A percentile compares a stretch with the other conserved stretches of the same genome.
phyloP scores from a whole-genome alignment of 2,797 vertebrate species.

The Enteromius anoplus region DNA sequence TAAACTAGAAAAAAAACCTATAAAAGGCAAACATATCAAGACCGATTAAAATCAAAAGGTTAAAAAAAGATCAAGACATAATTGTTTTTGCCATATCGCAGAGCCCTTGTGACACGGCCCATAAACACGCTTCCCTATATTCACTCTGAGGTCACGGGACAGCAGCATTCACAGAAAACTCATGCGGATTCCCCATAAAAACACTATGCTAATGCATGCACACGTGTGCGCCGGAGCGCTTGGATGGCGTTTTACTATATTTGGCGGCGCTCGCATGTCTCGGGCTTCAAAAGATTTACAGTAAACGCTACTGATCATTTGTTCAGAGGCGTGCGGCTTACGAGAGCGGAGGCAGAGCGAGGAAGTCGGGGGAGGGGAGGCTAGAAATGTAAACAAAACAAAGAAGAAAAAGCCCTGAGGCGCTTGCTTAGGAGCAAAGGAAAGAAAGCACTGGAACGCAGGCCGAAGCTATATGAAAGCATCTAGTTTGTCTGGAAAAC shows the following conservation, averaged over 20 bases:
- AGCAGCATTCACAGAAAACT: not conserved
- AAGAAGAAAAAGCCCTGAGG: constrained; percentile 20
- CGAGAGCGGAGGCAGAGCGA: constrained; percentile 3
- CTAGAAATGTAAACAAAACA: constrained; percentile 29
- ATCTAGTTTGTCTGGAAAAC: not conserved
- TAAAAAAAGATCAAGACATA: not conserved
- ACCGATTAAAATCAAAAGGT: not conserved
- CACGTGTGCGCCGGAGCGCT: constrained; percentile 52
- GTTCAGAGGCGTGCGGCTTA: constrained; percentile 22
- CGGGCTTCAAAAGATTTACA: constrained; percentile 75
- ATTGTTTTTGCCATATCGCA: not conserved
- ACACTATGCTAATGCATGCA: constrained; percentile 26
- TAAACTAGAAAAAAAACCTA: not conserved
- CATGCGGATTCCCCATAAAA: constrained; percentile 19
- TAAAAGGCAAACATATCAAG: not conserved
- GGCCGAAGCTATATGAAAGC: not conserved
- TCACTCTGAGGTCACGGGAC: constrained; percentile 40
- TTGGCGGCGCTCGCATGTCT: constrained; percentile 68
- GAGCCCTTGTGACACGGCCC: not conserved
- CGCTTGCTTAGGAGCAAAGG: not conserved
- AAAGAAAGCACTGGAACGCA: not conserved
- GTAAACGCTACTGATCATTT: constrained; percentile 65
- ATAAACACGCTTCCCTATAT: constrained; percentile 3
- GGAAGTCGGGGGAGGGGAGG: constrained; percentile 15
- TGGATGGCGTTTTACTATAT: constrained; percentile 74